phyloP scores from a whole-genome alignment of 1,140 invertebrate genomes.

The Dendrolimus punctatus region DNA sequence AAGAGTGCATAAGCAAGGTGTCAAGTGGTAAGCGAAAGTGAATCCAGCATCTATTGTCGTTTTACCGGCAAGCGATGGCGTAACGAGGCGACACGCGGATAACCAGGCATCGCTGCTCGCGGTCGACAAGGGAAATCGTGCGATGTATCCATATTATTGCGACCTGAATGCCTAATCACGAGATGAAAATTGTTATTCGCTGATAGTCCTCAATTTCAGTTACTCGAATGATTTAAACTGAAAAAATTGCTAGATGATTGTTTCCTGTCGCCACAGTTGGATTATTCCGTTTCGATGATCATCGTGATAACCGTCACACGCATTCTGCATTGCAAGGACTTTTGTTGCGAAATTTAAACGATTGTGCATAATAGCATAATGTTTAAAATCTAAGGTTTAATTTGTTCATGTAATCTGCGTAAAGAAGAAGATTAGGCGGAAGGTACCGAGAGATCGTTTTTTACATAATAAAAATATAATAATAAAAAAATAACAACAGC shows the following conservation, averaged over 20 bases:
- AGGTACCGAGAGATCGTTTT: too few relatives aligned
- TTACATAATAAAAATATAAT: too few relatives aligned
- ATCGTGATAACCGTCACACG: constrained; percentile 26
- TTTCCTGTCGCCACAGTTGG: constrained; percentile 53
- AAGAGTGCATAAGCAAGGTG: constrained; percentile 36
- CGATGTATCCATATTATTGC: constrained; percentile 36
- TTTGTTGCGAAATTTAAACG: constrained; percentile 6
- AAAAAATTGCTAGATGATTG: constrained; percentile 54
- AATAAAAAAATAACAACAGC: too few relatives aligned
- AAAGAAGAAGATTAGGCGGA: too few relatives aligned
- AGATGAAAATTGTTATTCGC: constrained; percentile 53
- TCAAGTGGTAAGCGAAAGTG: constrained; percentile 29
- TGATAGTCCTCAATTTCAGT: constrained; percentile 44
- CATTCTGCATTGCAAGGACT: constrained; percentile 46
- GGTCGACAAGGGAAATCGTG: constrained; percentile 43
- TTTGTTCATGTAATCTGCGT: too few relatives aligned
- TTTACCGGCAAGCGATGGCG: constrained; percentile 27
- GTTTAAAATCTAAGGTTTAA: too few relatives aligned
- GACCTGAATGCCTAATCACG: constrained; percentile 54
- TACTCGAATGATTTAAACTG: constrained; percentile 47
- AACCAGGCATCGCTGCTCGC: constrained; percentile 55
- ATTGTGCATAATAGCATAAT: too few relatives aligned
- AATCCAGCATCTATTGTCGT: constrained; percentile 38
- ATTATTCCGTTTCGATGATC: constrained; percentile 36
- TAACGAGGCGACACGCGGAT: constrained; percentile 64